Conservation (phyloP, 2,888 invertebrate genomes). For the Campoletis raptor region DNA sequence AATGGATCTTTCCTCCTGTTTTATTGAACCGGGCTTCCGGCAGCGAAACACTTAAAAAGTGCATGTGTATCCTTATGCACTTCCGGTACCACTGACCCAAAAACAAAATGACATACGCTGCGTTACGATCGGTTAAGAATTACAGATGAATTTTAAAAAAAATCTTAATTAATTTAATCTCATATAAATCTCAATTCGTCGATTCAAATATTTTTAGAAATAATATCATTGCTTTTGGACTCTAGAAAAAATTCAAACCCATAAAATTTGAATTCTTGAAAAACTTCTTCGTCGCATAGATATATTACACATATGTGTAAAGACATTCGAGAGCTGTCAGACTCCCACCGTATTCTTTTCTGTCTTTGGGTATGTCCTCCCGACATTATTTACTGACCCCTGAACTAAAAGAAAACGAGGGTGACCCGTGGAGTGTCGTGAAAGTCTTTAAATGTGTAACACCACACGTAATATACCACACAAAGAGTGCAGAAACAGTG, state of each 20-base stretch:
- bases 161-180: no score
- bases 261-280: neutral
- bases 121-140: no score
- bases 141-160: no score
- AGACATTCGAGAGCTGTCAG: conserved; percentile 35
- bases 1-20: no score
- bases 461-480: conserved; percentile 38
- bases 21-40: no score
- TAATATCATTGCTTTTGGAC: neutral
- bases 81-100: no score
- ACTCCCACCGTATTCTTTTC: neutral
- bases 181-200: no score
- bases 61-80: no score
- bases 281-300: neutral
- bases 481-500: conserved; percentile 18
- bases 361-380: conserved; percentile 24
- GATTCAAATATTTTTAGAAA: no score
- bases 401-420: conserved; percentile 32
- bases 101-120: no score
- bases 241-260: conserved; percentile 1
- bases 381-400: conserved; percentile 43
- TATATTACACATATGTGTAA: neutral
- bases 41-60: no score
- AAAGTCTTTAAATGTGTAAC: conserved; percentile 30
- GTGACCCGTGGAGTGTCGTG: conserved; percentile 42